Conservation (phyloP, 2,797 vertebrate genomes). For the Margarornis squamiger region DNA sequence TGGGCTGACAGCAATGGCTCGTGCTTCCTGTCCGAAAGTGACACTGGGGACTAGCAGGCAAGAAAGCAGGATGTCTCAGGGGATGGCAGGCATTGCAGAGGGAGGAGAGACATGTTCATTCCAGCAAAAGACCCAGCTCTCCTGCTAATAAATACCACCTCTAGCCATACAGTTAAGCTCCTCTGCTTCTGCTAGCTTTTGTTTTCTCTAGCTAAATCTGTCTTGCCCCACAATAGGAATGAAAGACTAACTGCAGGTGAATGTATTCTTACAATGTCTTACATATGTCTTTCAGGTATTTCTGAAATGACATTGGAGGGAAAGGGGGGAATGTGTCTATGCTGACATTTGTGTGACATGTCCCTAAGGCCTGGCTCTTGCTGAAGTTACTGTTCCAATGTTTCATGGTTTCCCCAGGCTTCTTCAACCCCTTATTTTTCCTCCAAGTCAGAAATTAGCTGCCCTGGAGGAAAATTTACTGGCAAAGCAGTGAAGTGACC, state of each 20-base stretch:
- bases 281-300: neutral
- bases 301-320: neutral
- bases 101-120: neutral
- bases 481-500: neutral
- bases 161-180: neutral
- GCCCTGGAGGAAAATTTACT: neutral
- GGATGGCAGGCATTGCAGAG: neutral
- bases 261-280: neutral
- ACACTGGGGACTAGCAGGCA: neutral
- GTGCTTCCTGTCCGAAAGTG: neutral
- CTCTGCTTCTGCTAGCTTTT: neutral
- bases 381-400: neutral
- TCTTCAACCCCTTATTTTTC: neutral
- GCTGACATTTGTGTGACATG: neutral
- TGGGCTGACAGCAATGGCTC: neutral
- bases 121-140: neutral
- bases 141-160: neutral
- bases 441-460: neutral
- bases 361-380: neutral
- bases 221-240: neutral
- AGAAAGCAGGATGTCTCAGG: neutral
- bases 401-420: neutral
- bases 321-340: neutral
- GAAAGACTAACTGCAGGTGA: neutral
- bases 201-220: neutral